These are phyloP conservation scores for Echeneis naucrates DNA, from an alignment of 2,797 vertebrate genomes.

Conservation along the genomic window DNA sequence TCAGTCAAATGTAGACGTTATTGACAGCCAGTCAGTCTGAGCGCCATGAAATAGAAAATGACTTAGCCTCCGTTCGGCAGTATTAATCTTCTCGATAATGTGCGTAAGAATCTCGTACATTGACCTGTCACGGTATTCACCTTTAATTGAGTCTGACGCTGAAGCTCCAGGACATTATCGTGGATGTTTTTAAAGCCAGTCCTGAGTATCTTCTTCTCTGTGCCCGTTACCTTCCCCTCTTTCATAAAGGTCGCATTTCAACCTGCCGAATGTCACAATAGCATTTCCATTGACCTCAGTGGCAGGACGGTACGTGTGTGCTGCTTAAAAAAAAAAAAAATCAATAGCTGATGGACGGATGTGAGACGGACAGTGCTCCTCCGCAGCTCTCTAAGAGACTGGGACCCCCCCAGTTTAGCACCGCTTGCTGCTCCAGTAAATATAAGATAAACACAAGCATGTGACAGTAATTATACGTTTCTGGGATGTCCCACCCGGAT, in stretches of 20 bases:
- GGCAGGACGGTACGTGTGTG: conserved; percentile 45
- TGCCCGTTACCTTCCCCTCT: conserved; percentile 4
- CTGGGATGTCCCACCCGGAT: conserved; percentile 58
- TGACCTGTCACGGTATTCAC: not conserved
- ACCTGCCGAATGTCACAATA: conserved; percentile 58
- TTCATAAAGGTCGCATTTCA: conserved; percentile 56
- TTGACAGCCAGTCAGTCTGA: not conserved
- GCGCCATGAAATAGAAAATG: not conserved
- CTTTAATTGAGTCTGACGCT: not conserved
- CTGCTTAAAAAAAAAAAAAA: conserved; percentile 62
- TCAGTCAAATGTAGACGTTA: not conserved
- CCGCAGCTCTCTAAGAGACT: conserved; percentile 35
- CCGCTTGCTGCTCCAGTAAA: conserved; percentile 58
- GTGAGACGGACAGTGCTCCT: conserved; percentile 53
- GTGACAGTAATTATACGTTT: conserved; percentile 79
- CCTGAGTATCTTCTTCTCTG: conserved; percentile 8
- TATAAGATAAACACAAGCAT: conserved; percentile 71
- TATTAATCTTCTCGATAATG: not conserved
- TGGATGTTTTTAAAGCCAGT: conserved; percentile 19
- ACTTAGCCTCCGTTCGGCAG: not conserved
- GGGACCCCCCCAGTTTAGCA: conserved; percentile 32
- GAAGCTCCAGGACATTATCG: conserved; percentile 2
- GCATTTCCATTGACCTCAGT: conserved; percentile 50
- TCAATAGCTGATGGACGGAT: conserved; percentile 66
- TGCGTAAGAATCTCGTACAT: not conserved